phyloP scores from a whole-genome alignment of 2,797 vertebrate species.

The Darevskia mixta region DNA sequence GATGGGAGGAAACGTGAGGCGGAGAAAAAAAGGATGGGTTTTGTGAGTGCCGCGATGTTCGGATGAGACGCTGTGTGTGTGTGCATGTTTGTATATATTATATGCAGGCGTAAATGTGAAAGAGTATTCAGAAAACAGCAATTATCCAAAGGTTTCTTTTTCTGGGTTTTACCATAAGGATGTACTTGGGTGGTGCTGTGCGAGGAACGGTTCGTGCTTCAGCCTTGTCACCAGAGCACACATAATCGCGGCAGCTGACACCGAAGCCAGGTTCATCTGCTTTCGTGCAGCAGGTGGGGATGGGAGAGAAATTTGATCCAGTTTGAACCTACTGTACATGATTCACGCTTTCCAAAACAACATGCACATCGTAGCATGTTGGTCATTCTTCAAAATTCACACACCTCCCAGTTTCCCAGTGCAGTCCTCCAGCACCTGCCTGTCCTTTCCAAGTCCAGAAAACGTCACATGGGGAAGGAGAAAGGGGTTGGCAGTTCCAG shows the following conservation, averaged over 20 bases:
- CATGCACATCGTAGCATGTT: too few relatives aligned
- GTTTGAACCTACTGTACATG: too few relatives aligned
- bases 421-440: too few relatives aligned
- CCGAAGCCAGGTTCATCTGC: slow-evolving; percentile 1
- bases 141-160: not conserved
- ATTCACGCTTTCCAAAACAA: too few relatives aligned
- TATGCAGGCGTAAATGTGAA: not conserved
- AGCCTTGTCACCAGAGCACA: not conserved
- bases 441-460: too few relatives aligned
- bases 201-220: rapidly evolving
- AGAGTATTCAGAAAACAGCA: slow-evolving; percentile 9
- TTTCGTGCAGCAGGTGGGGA: not conserved
- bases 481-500: too few relatives aligned
- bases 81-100: not conserved
- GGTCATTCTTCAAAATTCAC: too few relatives aligned
- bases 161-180: not conserved
- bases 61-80: not conserved
- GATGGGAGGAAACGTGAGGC: not conserved
- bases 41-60: not conserved
- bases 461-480: too few relatives aligned
- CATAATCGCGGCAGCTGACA: not conserved
- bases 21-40: too few relatives aligned
- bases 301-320: too few relatives aligned
- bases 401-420: too few relatives aligned
- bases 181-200: not conserved